phyloP scores from a whole-genome alignment of 2,888 invertebrate species.

The Orthosia gracilis region DNA sequence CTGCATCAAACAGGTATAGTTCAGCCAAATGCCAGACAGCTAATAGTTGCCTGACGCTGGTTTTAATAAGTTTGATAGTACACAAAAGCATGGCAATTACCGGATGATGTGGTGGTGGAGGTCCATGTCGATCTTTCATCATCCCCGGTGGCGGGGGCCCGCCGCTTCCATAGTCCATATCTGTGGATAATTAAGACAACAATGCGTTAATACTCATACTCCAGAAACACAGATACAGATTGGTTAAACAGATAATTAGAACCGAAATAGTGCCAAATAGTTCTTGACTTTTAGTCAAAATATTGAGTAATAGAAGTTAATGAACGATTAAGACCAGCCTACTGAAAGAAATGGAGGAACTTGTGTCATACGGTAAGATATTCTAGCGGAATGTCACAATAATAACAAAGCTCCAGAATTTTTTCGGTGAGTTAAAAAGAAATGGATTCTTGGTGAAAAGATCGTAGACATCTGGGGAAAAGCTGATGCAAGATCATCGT shows the following conservation, averaged over 20 bases:
- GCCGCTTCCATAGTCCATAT: conserved; percentile 89
- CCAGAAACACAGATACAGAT: background rate
- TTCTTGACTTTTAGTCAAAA: too few species aligned
- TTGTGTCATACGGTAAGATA: background rate
- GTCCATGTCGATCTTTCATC: conserved; percentile 92
- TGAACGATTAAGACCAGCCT: background rate
- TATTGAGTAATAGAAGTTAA: background rate
- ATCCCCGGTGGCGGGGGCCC: conserved; percentile 90
- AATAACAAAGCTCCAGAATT: too few species aligned
- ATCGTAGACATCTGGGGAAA: background rate
- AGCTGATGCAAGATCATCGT: background rate
- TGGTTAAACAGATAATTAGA: background rate
- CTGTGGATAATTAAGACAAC: conserved; percentile 69
- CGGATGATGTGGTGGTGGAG: conserved; percentile 89
- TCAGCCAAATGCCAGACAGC: too few species aligned
- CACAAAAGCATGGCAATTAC: conserved; percentile 69
- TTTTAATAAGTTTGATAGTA: background rate
- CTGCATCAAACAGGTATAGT: too few species aligned
- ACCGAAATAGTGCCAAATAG: background rate
- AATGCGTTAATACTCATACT: background rate
- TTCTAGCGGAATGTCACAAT: too few species aligned
- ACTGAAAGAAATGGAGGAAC: background rate
- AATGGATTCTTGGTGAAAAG: background rate
- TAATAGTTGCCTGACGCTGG: too few species aligned
- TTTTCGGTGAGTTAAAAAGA: too few species aligned